Conservation (phyloP, 2,888 invertebrate genomes). For the Sarcophaga subvicina region DNA sequence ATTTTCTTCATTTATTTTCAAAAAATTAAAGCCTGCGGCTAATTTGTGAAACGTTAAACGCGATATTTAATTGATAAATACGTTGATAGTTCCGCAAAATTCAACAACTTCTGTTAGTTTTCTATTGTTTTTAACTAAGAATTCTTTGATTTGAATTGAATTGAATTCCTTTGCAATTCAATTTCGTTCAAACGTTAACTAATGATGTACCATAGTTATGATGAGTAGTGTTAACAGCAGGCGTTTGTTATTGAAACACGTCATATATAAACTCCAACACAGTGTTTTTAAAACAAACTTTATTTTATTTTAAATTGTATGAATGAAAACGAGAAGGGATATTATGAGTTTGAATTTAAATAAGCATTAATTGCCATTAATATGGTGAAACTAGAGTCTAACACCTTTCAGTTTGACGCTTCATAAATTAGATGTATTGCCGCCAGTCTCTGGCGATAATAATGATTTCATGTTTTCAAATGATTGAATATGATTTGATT, state of each 20-base stretch:
- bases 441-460: too few relatives aligned
- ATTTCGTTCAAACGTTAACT: slow-evolving; percentile 42
- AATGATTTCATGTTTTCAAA: not conserved
- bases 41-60: not conserved
- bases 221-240: slow-evolving; percentile 44
- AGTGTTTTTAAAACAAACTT: not conserved
- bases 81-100: not conserved
- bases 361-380: too few relatives aligned
- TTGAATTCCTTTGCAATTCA: slow-evolving; percentile 4
- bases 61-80: not conserved
- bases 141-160: too few relatives aligned
- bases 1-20: not conserved
- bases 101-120: not conserved
- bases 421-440: too few relatives aligned
- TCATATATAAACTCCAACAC: not conserved
- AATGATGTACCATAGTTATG: not conserved
- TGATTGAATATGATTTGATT: not conserved
- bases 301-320: not conserved
- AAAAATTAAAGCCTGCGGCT: not conserved
- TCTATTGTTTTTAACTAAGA: not conserved
- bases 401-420: not conserved
- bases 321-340: too few relatives aligned
- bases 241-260: slow-evolving; percentile 5
- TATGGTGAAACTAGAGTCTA: not conserved
- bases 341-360: too few relatives aligned